Evolutionary conservation across 2,113 vertebrate genomes (phyloP).

Genomic region (Xenopus borealis): DNA sequence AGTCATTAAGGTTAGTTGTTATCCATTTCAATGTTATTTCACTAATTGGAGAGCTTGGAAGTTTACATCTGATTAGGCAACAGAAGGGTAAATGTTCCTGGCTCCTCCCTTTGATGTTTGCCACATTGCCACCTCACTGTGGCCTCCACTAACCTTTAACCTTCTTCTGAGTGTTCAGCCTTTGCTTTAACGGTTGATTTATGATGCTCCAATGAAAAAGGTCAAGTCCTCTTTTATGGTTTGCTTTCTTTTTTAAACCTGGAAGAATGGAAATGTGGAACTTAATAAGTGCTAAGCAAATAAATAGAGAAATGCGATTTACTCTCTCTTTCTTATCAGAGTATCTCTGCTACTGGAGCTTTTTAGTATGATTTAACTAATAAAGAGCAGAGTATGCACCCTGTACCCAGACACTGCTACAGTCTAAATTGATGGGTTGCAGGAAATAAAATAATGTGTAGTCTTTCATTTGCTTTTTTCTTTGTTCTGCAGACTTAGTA

Average conservation of each 20-base stretch:
- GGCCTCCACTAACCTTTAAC: constrained; percentile 75
- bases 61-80: constrained; percentile 6
- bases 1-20: not conserved
- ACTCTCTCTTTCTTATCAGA: constrained; percentile 54
- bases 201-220: constrained; percentile 68
- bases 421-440: not conserved
- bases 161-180: constrained; percentile 71
- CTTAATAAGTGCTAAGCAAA: constrained; percentile 67
- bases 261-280: constrained; percentile 69
- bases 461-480: too few relatives aligned
- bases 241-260: constrained; percentile 71
- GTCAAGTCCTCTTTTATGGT: constrained; percentile 78
- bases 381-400: not conserved
- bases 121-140: constrained; percentile 52
- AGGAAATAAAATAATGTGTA: too few relatives aligned
- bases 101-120: constrained; percentile 41
- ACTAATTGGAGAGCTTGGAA: not conserved
- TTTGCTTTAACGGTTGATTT: constrained; percentile 79
- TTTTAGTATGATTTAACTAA: not conserved
- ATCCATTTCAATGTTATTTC: not conserved
- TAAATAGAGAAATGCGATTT: constrained; percentile 61
- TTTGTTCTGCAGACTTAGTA: too few relatives aligned
- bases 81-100: constrained; percentile 17
- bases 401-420: not conserved
- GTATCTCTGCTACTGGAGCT: constrained; percentile 53